Base-by-base conservation (phyloP, 1,140 invertebrate species). In the Chironomus striatipennis region DNA sequence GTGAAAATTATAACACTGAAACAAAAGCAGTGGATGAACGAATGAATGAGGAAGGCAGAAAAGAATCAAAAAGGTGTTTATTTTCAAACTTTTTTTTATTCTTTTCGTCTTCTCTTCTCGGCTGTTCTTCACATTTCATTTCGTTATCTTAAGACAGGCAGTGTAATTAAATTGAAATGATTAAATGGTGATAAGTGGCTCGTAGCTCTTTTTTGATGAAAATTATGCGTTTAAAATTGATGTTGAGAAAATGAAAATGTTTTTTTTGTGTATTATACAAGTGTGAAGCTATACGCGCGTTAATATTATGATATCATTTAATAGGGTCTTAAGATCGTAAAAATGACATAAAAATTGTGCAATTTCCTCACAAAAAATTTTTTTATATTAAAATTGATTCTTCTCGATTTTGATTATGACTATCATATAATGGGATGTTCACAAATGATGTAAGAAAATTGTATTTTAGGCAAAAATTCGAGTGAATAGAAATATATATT, bases 171-270 rank as follows among this genome's bases (percentile, higher is more conserved):
- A 70, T 70, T 21, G 65, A 70, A 70, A 70, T 70, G 65, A 70
- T 70, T 70, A 70, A 70, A 70, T 70, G 65, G 65, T 70, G 65
- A 70, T 70, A 70, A 70, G 65, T 70, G 65, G 47, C 47, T 57
- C 47, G 47, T 57, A 57, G 47, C 20, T 70, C 65, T 21, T 20
- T 21, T 70, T 70, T 70, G 65, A 70, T 70, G 65, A 70, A 70
- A 47, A 67, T 67, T 67, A 20, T 67, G 64, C 64, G 12, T 67
- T 67, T 18, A 67, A 70, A 57, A 57, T 57, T 57, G 12, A 57
- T 57, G 47, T 57, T 57, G 47, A 57, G n/a, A 57, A 10, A 34
- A 34, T 34, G 24, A 2, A n/a, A n/a, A n/a, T n/a, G n/a, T 34
- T 34, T 34, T 34, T 34, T 34, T 1, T 34, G 24, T 34, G 5